phyloP scores from a whole-genome alignment of 2,113 vertebrate genomes.

The Chelonoidis abingdonii region DNA sequence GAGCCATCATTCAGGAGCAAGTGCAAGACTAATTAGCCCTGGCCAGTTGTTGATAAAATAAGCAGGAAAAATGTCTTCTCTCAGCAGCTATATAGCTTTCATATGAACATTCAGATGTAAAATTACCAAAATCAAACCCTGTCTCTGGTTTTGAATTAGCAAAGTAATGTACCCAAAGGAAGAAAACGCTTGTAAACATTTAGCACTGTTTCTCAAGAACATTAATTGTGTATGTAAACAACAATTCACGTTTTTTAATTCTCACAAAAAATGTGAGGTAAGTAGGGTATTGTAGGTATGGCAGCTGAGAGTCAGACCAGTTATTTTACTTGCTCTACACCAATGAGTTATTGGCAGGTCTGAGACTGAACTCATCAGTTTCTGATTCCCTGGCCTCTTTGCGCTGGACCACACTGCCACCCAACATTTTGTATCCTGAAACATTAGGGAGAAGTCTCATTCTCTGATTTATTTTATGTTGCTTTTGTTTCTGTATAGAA shows the following conservation, averaged over 20 bases:
- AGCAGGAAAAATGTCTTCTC: neutral
- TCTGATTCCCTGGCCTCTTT: neutral
- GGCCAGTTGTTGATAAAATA: neutral
- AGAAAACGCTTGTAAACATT: neutral
- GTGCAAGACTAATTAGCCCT: too few species aligned
- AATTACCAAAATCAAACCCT: neutral
- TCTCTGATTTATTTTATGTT: neutral
- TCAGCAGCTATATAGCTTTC: neutral
- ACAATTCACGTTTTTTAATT: neutral
- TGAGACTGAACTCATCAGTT: neutral
- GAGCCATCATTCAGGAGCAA: too few species aligned
- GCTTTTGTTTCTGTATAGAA: conserved; percentile 73
- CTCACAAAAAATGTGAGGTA: neutral
- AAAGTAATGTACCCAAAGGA: neutral
- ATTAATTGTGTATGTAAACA: neutral
- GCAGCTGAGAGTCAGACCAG: neutral
- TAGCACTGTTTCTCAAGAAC: neutral
- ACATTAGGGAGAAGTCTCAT: neutral
- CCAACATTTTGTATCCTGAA: neutral
- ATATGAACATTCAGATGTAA: neutral
- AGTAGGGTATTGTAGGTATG: neutral
- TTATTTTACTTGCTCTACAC: neutral
- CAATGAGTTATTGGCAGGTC: neutral
- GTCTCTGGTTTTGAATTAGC: neutral
- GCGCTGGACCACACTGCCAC: neutral